Evolutionary conservation across 2,888 invertebrate species (phyloP).

Genomic region (Portevinia maculata): DNA sequence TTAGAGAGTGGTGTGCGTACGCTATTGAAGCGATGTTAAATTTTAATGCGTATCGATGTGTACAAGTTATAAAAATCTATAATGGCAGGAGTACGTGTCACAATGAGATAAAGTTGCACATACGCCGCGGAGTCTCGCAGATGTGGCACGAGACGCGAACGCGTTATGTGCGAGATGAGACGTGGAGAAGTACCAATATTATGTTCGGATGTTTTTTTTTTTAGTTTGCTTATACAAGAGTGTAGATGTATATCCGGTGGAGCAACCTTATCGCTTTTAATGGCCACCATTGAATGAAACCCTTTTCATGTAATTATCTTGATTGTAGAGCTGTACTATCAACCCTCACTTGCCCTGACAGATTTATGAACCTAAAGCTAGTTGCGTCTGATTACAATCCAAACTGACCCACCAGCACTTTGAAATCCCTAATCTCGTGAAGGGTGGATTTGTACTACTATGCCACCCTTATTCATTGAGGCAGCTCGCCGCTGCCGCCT

Average conservation of each 20-base stretch:
- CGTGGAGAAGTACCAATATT: conserved; percentile 42
- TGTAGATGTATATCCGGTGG: background rate
- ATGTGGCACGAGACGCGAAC: conserved; percentile 12
- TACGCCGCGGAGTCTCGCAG: conserved; percentile 34
- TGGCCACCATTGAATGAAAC: conserved; percentile 48
- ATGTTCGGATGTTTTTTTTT: conserved; percentile 2
- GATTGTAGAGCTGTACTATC: conserved; percentile 58
- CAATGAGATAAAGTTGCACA: conserved; percentile 73
- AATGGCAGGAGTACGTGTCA: conserved; percentile 72
- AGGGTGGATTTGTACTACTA: conserved; percentile 60
- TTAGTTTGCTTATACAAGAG: conserved; percentile 25
- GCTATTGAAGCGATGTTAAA: conserved; percentile 73
- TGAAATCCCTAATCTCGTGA: conserved; percentile 64
- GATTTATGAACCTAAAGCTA: conserved; percentile 69
- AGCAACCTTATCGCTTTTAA: conserved; percentile 44
- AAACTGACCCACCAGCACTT: conserved; percentile 55
- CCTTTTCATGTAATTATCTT: conserved; percentile 70
- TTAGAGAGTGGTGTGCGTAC: conserved; percentile 44
- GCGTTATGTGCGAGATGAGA: conserved; percentile 48
- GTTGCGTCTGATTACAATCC: conserved; percentile 55
- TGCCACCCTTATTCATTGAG: conserved; percentile 22
- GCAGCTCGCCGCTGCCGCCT: conserved; percentile 1
- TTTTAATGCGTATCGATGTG: conserved; percentile 74
- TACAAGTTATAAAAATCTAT: conserved; percentile 74
- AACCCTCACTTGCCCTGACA: conserved; percentile 41